These are phyloP conservation scores for Aradophagus sp. DNA, from an alignment of 1,140 invertebrate genomes.

Conservation along the genomic window DNA sequence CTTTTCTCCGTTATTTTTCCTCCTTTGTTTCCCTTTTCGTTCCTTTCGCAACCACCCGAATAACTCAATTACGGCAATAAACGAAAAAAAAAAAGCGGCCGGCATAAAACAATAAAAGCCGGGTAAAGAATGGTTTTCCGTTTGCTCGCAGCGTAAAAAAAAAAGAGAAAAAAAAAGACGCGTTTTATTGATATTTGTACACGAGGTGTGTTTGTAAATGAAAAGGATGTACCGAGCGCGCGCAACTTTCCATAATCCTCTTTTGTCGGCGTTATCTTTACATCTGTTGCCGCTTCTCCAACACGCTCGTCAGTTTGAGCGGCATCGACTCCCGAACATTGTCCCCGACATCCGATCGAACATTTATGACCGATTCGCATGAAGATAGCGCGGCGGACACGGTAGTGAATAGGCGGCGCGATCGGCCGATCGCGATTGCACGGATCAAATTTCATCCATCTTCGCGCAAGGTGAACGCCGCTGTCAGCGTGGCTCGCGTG, in stretches of 20 bases:
- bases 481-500: conserved; percentile 13
- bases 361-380: conserved; percentile 52
- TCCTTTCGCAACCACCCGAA: too few species aligned
- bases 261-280: conserved; percentile 39
- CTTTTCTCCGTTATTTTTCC: too few species aligned
- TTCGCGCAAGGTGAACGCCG: conserved; percentile 30
- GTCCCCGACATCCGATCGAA: conserved; percentile 40
- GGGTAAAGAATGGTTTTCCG: too few species aligned
- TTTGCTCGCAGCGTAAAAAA: too few species aligned
- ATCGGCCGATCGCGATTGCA: conserved; percentile 27
- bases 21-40: too few species aligned
- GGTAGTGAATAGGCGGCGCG: conserved; percentile 23
- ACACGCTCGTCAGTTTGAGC: conserved; percentile 12
- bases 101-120: too few species aligned
- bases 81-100: too few species aligned
- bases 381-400: conserved; percentile 32
- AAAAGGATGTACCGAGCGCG: conserved; percentile 10
- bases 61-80: too few species aligned
- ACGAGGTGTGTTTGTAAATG: too few species aligned
- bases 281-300: conserved; percentile 40
- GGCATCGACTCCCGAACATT: conserved; percentile 37
- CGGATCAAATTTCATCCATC: conserved; percentile 48
- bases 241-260: conserved; percentile 7
- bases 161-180: neutral
- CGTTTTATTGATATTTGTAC: neutral